Evolutionary conservation across 2,888 invertebrate species (phyloP).

Genomic region (Hydraecia micacea): DNA sequence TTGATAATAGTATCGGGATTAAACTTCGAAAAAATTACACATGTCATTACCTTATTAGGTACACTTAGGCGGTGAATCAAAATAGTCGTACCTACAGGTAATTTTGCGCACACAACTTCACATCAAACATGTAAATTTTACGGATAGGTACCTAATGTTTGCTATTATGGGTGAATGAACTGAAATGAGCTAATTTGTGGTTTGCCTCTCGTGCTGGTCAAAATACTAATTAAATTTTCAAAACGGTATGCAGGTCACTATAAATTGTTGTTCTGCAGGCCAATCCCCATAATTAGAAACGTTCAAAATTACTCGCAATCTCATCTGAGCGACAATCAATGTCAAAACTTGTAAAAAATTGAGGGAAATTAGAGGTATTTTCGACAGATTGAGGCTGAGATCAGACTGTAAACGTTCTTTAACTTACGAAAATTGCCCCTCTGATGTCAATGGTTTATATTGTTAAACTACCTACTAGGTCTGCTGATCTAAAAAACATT

Average conservation of each 20-base stretch:
- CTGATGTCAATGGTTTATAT: background rate
- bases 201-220: background rate
- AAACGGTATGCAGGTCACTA: background rate
- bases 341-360: no score
- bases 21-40: background rate
- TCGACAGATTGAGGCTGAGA: no score
- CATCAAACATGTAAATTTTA: background rate
- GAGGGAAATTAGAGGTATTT: no score
- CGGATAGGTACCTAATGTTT: background rate
- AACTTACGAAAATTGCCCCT: no score
- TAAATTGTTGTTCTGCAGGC: background rate
- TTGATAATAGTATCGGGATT: background rate
- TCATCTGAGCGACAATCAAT: no score
- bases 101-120: background rate
- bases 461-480: background rate
- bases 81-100: background rate
- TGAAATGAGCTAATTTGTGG: background rate
- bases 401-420: no score
- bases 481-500: background rate
- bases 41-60: background rate
- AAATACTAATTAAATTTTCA: background rate
- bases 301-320: no score
- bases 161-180: background rate
- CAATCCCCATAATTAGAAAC: background rate
- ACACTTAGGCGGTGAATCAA: background rate